Evolutionary conservation across 1,140 invertebrate species (phyloP), one percentile per base, ranked within the genome.

Genomic region (Listronotus oregonensis): DNA sequence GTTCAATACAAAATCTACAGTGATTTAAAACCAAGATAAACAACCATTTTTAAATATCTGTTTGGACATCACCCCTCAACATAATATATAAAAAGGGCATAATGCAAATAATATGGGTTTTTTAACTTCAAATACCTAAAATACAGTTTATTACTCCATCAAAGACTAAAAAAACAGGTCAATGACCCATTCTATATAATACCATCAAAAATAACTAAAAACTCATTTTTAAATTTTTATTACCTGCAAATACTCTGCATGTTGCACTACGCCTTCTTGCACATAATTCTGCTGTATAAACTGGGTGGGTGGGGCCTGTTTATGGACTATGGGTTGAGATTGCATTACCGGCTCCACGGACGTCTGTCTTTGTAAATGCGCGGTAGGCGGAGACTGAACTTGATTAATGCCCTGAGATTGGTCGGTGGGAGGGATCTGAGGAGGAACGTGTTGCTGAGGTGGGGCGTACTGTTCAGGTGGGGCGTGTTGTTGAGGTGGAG

Each of bases 401-500:
- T 75, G 78, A 17, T 70, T 47, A 43, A 74, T 70, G 14, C 66
- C 57, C 43, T 77, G 75, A 18, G 64, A 60, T 52, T 73, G 77
- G 51, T 78, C 74, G 66, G 80, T 76, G n/a, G 75, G 76, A 43
- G 64, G 56, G 31, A 70, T 55, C 27, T 64, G 51, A 43, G 55
- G 42, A 1, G 10, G 21, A 8, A 43, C 54, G n/a, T 57, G 40
- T n/a, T 51, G 57, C 11, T 27, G 44, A 15, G 21, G 10, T 42
- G 79, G 78, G 56, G 74, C 76, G 43, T 78, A 78, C 59, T 76
- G 71, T 57, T 75, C 69, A 51, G 71, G 72, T 39, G 69, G 64
- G 44, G 75, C 70, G 32, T 71, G 72, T 49, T 68, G 72, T 21
- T 67, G 64, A 34, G 63, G 64, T 15, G 82, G 80, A 80, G 70